A percentile compares a stretch with the other conserved stretches of the same genome.
Conservation (phyloP, 2,888 invertebrate genomes). For the Tenodera sinensis region DNA sequence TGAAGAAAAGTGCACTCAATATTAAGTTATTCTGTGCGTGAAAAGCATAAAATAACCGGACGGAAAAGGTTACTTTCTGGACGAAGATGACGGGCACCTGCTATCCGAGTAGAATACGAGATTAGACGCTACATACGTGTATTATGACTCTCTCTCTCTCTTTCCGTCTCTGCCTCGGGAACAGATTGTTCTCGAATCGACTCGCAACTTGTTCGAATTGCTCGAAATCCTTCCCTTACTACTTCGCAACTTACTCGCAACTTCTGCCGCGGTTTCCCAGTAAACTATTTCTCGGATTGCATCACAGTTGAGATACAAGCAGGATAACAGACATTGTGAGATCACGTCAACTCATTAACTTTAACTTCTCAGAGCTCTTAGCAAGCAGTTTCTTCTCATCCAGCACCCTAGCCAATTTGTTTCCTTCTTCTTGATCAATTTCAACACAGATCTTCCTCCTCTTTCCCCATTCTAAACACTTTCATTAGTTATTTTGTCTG, state of each 20-base stretch:
- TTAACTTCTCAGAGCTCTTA: neutral
- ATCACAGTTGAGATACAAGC: neutral
- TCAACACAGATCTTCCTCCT: too few relatives aligned
- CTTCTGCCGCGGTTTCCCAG: neutral
- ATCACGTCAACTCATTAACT: neutral
- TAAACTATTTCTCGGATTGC: neutral
- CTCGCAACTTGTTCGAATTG: neutral
- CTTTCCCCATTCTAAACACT: too few relatives aligned
- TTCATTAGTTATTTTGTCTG: too few relatives aligned
- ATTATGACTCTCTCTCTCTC: neutral
- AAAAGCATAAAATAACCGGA: neutral
- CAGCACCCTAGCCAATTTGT: too few relatives aligned
- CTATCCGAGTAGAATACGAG: neutral
- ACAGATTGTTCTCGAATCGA: neutral
- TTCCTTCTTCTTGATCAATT: too few relatives aligned
- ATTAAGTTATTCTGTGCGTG: neutral
- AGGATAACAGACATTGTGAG: neutral
- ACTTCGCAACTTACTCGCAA: neutral
- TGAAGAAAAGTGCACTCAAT: neutral
- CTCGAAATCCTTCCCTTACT: neutral
- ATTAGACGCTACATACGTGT: neutral
- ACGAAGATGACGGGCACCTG: neutral
- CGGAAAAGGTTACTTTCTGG: neutral
- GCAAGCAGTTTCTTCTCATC: too few relatives aligned
- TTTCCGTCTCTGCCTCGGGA: neutral